Evolutionary conservation across 2,888 invertebrate genomes (phyloP).

Genomic region (Chaetogeoica ovagalla): DNA sequence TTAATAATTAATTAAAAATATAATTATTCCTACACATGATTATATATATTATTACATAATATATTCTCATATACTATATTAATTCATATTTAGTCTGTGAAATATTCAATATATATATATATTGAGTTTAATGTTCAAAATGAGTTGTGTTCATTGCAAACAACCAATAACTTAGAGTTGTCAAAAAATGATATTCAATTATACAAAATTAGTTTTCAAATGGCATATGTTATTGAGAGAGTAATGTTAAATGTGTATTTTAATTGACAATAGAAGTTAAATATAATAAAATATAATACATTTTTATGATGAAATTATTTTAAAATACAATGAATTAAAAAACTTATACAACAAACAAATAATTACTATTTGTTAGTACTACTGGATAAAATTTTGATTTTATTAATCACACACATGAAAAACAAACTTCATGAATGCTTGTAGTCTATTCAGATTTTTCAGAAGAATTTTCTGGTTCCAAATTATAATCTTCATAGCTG

Average conservation of each 20-base stretch:
- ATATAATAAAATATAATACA: background rate
- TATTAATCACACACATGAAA: background rate
- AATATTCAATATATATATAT: background rate
- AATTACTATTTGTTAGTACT: background rate
- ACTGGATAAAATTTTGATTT: conserved; percentile 6
- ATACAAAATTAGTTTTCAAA: background rate
- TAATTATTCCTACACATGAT: background rate
- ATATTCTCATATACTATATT: background rate
- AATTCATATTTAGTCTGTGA: background rate
- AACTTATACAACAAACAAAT: background rate
- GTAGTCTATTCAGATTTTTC: conserved; percentile 11
- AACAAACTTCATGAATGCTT: background rate
- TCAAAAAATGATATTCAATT: background rate
- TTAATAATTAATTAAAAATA: background rate
- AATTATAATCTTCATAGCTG: conserved; percentile 48
- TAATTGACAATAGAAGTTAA: background rate
- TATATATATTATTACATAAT: too few species aligned
- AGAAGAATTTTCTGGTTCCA: conserved; percentile 17
- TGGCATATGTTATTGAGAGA: background rate
- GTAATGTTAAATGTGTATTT: background rate
- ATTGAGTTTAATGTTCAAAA: background rate
- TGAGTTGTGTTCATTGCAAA: background rate
- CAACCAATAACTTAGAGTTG: background rate
- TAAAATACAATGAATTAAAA: background rate
- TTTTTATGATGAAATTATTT: background rate